These are phyloP conservation scores for Manis pentadactyla DNA, from an alignment of 2,797 vertebrate genomes.

Conservation along the genomic window DNA sequence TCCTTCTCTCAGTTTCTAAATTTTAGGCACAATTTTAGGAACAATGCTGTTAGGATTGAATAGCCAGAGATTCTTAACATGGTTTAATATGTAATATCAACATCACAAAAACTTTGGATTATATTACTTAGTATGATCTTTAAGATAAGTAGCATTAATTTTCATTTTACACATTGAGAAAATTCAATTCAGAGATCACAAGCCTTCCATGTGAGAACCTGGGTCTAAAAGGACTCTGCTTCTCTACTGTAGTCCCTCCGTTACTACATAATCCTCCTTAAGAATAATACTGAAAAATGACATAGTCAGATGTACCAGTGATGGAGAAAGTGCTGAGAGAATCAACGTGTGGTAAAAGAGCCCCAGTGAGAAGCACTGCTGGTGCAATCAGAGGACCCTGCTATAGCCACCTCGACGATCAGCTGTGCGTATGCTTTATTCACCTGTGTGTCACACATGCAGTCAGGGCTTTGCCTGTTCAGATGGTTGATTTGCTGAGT, in stretches of 20 bases:
- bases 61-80: not conserved
- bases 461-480: not conserved
- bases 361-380: accelerated
- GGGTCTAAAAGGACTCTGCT: not conserved
- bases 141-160: not conserved
- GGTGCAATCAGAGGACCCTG: not conserved
- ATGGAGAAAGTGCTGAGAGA: not conserved
- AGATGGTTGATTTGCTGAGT: not conserved
- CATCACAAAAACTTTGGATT: not conserved
- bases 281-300: not conserved
- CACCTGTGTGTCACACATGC: not conserved
- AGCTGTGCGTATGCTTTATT: not conserved
- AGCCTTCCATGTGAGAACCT: not conserved
- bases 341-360: not conserved
- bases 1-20: not conserved
- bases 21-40: not conserved
- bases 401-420: too few relatives aligned
- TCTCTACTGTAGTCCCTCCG: not conserved
- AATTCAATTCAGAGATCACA: not conserved
- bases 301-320: accelerated
- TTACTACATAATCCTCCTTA: not conserved
- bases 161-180: not conserved
- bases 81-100: not conserved
- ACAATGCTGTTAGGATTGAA: not conserved
- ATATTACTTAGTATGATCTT: not conserved